A percentile compares a stretch with the other conserved stretches of the same genome.
phyloP scores from a whole-genome alignment of 1,140 invertebrate species.

The Kradibia gibbosae region DNA sequence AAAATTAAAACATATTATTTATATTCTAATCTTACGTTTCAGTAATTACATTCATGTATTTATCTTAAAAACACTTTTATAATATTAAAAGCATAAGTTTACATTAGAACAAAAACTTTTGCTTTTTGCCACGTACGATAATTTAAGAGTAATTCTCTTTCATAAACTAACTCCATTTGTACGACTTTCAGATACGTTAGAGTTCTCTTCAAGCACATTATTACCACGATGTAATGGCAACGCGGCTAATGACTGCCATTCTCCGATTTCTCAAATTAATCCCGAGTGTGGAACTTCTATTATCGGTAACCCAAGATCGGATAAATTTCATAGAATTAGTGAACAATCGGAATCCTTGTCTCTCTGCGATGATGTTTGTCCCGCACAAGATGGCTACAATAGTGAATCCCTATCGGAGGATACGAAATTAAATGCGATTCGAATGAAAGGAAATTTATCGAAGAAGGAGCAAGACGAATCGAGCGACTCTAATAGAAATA shows the following conservation, averaged over 20 bases:
- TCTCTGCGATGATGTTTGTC: neutral
- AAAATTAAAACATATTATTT: too few relatives aligned
- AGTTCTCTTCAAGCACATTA: constrained; percentile 1
- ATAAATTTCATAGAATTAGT: constrained; percentile 48
- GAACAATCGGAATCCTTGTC: neutral
- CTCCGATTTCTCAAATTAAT: constrained; percentile 50
- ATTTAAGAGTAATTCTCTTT: too few relatives aligned
- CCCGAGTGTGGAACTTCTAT: constrained; percentile 52
- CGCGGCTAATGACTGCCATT: constrained; percentile 50
- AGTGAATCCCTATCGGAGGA: constrained; percentile 11
- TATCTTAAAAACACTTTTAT: too few relatives aligned
- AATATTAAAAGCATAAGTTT: too few relatives aligned
- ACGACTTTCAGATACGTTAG: constrained; percentile 12
- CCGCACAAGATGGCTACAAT: neutral
- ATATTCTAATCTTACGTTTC: too few relatives aligned
- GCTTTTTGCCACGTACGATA: too few relatives aligned
- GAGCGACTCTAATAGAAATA: constrained; percentile 34
- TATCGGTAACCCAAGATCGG: constrained; percentile 53
- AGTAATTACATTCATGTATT: too few relatives aligned
- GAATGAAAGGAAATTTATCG: neutral
- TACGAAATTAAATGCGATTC: neutral
- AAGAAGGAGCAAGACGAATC: constrained; percentile 4
- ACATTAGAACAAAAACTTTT: too few relatives aligned
- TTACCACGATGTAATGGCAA: constrained; percentile 32
- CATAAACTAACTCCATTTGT: neutral